A percentile compares a stretch with the other conserved stretches of the same genome.
phyloP scores from a whole-genome alignment of 2,888 invertebrate species.

The Ophraella communa region DNA sequence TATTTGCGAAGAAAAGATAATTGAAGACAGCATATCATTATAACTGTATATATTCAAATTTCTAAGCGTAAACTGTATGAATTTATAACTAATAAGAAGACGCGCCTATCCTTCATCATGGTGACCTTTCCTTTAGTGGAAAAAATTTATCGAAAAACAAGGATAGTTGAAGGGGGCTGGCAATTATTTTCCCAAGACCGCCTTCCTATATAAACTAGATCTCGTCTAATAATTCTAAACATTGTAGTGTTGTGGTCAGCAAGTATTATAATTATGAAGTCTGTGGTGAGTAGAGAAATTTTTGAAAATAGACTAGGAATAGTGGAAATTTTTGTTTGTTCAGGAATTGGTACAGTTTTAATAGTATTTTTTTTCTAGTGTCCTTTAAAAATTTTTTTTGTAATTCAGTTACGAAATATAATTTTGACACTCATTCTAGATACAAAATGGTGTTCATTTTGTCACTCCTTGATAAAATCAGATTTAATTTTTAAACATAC shows the following conservation, averaged over 20 bases:
- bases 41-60: slow-evolving; percentile 15
- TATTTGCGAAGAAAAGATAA: slow-evolving; percentile 21
- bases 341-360: too few relatives aligned
- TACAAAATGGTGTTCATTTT: too few relatives aligned
- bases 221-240: slow-evolving; percentile 6
- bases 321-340: background rate
- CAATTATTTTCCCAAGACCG: slow-evolving; percentile 17
- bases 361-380: too few relatives aligned
- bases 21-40: slow-evolving; percentile 23
- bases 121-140: slow-evolving; percentile 25
- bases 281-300: slow-evolving; percentile 25
- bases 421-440: too few relatives aligned
- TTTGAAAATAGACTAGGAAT: background rate
- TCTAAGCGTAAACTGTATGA: slow-evolving; percentile 22
- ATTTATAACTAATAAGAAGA: slow-evolving; percentile 33
- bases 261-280: slow-evolving; percentile 24
- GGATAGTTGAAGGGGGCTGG: slow-evolving; percentile 27
- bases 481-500: too few relatives aligned
- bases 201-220: slow-evolving; percentile 35
- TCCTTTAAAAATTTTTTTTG: too few relatives aligned
- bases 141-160: slow-evolving; percentile 28
- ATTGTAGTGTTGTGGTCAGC: slow-evolving; percentile 31
- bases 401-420: too few relatives aligned
- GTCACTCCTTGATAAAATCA: too few relatives aligned
- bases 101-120: slow-evolving; percentile 23